These are phyloP conservation scores for Gallirallus australis DNA, from an alignment of 2,797 vertebrate genomes.

Conservation along the genomic window DNA sequence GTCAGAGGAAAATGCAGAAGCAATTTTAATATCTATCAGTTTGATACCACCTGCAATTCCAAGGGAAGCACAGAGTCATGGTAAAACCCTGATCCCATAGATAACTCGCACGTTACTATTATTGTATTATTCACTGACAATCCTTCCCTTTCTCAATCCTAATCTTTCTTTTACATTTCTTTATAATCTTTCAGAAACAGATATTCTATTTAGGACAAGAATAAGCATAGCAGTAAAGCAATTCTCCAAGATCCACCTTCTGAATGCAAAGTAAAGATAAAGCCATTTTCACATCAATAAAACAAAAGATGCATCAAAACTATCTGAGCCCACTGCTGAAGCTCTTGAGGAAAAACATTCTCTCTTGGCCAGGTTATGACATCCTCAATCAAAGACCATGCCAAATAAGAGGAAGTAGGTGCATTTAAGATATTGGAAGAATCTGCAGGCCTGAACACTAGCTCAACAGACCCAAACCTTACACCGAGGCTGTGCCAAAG, in stretches of 20 bases:
- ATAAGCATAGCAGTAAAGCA: not conserved
- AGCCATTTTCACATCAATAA: not conserved
- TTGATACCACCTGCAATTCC: not conserved
- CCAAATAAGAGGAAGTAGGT: not conserved
- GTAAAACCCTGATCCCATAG: not conserved
- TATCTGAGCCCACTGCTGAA: not conserved
- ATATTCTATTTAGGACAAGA: not conserved
- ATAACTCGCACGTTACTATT: not conserved
- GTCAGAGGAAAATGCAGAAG: accelerated
- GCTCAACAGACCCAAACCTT: not conserved
- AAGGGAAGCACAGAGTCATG: not conserved
- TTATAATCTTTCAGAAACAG: not conserved
- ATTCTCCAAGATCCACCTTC: not conserved
- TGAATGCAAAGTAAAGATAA: not conserved
- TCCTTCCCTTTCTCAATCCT: not conserved
- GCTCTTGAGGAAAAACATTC: not conserved
- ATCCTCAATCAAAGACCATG: not conserved
- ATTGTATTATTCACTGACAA: accelerated
- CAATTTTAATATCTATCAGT: not conserved
- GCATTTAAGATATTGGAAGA: not conserved
- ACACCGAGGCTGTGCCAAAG: not conserved
- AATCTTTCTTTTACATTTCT: not conserved
- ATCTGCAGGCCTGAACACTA: not conserved
- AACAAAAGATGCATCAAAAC: not conserved
- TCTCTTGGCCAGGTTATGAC: not conserved